A percentile compares a stretch with the other conserved stretches of the same genome.
These are phyloP conservation scores for Muntiacus muntjak DNA, from an alignment of 2,113 vertebrate genomes.

Conservation along the genomic window DNA sequence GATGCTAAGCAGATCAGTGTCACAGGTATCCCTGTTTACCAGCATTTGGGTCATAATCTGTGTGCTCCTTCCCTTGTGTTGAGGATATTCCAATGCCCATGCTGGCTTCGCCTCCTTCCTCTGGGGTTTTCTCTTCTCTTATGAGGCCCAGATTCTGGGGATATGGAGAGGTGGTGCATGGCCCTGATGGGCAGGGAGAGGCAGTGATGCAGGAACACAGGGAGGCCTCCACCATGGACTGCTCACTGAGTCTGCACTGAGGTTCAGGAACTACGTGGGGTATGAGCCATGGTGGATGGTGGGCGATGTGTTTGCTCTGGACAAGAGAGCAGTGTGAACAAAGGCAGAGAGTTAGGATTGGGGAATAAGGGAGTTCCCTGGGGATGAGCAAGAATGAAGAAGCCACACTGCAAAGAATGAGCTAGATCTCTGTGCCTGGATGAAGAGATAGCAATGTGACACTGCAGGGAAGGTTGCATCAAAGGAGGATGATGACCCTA, in stretches of 20 bases:
- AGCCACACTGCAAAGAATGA: neutral
- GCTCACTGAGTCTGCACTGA: rapidly evolving
- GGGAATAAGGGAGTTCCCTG: neutral
- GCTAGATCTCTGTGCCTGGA: no score
- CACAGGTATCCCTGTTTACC: neutral
- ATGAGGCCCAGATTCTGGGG: no score
- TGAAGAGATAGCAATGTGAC: neutral
- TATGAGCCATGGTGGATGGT: neutral
- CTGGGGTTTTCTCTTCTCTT: neutral
- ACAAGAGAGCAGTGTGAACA: neutral
- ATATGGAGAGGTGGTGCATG: neutral
- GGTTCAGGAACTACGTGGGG: neutral
- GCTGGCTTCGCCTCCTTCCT: neutral
- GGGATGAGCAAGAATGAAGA: neutral
- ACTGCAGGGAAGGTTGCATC: neutral
- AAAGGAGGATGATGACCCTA: neutral
- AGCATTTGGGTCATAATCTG: rapidly evolving
- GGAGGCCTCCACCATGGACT: neutral
- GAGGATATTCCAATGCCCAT: no score
- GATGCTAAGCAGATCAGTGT: rapidly evolving
- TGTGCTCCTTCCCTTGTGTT: neutral
- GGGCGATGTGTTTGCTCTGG: rapidly evolving
- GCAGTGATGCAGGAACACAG: neutral
- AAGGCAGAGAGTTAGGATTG: neutral
- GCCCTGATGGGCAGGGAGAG: neutral